Evolutionary conservation across 2,888 invertebrate species (phyloP).

Genomic region (Megalurothrips usitatus): DNA sequence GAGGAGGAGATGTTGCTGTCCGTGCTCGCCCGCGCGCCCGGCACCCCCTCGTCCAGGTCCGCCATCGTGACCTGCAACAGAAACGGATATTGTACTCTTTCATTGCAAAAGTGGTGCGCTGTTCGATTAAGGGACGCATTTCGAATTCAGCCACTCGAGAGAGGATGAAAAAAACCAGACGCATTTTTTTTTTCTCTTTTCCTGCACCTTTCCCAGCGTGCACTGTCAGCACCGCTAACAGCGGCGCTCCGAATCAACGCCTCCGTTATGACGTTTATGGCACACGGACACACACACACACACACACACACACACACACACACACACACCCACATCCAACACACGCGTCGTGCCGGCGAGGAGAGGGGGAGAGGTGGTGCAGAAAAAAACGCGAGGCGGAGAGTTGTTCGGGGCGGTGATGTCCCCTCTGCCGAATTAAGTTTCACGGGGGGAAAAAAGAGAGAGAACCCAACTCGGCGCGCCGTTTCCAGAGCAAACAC

Average conservation of each 20-base stretch:
- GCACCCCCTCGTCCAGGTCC: not conserved
- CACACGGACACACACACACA: no score
- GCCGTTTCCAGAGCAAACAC: not conserved
- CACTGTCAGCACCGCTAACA: no score
- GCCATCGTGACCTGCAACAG: not conserved
- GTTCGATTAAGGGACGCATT: no score
- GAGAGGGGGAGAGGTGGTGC: not conserved
- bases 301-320: no score
- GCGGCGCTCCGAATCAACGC: no score
- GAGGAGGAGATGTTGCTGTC: constrained; percentile 13
- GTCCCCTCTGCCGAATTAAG: not conserved
- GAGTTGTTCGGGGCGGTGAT: not conserved
- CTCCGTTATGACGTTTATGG: no score
- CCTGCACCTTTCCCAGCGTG: no score
- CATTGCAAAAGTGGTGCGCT: no score
- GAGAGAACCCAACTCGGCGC: not conserved
- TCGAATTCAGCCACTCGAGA: no score
- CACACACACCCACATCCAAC: not conserved
- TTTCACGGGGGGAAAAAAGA: not conserved
- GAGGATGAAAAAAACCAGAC: no score
- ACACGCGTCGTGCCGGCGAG: not conserved
- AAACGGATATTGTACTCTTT: no score
- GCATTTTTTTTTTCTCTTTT: no score
- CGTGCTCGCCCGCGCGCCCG: not conserved
- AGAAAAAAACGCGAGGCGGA: not conserved